Percentiles rank a stretch among this genome's conserved stretches.
phyloP scores from a whole-genome alignment of 2,113 vertebrate species.

The Phalacrocorax aristotelis region DNA sequence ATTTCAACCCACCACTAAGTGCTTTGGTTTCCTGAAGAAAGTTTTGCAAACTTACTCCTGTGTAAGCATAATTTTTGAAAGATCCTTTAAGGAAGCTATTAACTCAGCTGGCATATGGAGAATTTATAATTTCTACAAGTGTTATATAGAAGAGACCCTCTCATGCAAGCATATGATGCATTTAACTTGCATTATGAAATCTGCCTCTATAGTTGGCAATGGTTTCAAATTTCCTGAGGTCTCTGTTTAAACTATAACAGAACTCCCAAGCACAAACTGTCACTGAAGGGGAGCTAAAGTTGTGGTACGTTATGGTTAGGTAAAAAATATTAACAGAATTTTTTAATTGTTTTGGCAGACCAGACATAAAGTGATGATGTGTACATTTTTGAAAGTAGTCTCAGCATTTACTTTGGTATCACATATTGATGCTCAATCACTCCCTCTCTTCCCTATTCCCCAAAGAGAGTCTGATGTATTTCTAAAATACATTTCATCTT shows the following conservation, averaged over 20 bases:
- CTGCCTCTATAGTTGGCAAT: slow-evolving; percentile 46
- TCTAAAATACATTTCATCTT: background rate
- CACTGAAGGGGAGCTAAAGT: background rate
- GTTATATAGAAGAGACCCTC: slow-evolving; percentile 48
- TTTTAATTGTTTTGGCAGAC: slow-evolving; percentile 28
- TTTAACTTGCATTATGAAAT: slow-evolving; percentile 35
- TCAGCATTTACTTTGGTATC: background rate
- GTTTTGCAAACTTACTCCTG: slow-evolving; percentile 17
- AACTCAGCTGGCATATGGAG: slow-evolving; percentile 44
- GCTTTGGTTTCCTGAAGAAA: background rate
- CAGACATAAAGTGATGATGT: background rate
- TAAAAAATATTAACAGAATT: slow-evolving; percentile 21
- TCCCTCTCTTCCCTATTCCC: background rate
- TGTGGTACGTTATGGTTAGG: background rate
- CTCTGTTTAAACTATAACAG: slow-evolving; percentile 42
- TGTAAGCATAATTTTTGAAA: slow-evolving; percentile 1
- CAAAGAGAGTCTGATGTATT: background rate
- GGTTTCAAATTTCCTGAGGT: slow-evolving; percentile 26
- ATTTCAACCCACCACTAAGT: background rate
- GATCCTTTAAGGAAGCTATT: slow-evolving; percentile 30
- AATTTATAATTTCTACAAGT: slow-evolving; percentile 51
- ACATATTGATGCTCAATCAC: background rate
- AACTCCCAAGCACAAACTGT: background rate
- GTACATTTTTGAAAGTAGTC: background rate
- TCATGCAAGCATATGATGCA: slow-evolving; percentile 38